Conservation (phyloP, 2,113 vertebrate genomes). For the Bubo blakistoni region DNA sequence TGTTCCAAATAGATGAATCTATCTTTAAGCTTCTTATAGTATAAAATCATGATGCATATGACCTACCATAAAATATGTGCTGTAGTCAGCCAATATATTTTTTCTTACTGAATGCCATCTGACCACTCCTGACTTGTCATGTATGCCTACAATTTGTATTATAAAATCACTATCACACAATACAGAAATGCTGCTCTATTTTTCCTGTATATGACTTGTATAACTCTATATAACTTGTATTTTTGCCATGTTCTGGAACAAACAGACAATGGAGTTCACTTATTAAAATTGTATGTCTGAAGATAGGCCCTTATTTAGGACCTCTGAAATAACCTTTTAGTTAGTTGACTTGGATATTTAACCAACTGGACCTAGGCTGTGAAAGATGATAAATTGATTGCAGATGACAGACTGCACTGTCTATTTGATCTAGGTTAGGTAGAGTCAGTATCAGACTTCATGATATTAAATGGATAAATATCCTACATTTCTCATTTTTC, state of each 20-base stretch:
- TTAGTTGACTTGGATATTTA: not conserved
- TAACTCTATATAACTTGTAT: not conserved
- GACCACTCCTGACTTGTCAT: not conserved
- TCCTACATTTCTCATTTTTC: conserved; percentile 14
- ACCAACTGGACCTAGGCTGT: not conserved
- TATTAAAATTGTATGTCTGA: not conserved
- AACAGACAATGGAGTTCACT: not conserved
- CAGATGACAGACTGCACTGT: not conserved
- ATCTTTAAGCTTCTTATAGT: not conserved
- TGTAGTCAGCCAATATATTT: not conserved
- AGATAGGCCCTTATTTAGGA: not conserved
- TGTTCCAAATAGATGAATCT: not conserved
- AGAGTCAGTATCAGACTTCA: not conserved
- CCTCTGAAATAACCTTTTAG: not conserved
- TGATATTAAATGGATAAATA: conserved; percentile 6
- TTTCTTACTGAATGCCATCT: not conserved
- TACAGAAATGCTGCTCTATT: not conserved
- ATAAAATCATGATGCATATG: not conserved
- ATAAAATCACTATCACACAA: accelerated
- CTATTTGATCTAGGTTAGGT: not conserved
- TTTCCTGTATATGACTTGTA: not conserved
- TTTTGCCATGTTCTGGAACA: not conserved
- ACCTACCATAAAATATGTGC: not conserved
- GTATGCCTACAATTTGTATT: not conserved
- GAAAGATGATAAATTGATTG: not conserved